Evolutionary conservation across 2,113 vertebrate genomes (phyloP).

Genomic region (Euleptes europaea): DNA sequence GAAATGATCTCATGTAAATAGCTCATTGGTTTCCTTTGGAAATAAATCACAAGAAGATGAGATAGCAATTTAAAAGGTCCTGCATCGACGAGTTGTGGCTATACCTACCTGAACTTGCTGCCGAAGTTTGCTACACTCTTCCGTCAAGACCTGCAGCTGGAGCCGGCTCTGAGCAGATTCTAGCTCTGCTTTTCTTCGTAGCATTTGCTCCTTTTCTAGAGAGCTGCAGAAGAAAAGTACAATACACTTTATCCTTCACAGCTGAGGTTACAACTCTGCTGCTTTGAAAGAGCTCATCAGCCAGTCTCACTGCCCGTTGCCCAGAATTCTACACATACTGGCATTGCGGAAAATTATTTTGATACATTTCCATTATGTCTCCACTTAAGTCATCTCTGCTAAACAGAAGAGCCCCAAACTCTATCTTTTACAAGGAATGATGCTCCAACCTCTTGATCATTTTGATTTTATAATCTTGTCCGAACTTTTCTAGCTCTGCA

Average conservation of each 20-base stretch:
- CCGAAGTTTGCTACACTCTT: conserved; percentile 85
- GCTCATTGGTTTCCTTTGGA: not conserved
- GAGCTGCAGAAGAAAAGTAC: conserved; percentile 69
- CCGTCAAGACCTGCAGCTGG: conserved; percentile 86
- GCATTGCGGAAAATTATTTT: not conserved
- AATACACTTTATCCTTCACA: not conserved
- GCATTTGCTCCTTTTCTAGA: conserved; percentile 83
- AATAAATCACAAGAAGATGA: not conserved
- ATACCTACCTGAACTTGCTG: conserved; percentile 84
- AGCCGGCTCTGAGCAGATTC: conserved; percentile 92
- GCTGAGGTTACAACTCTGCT: not conserved
- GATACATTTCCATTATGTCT: too few relatives aligned
- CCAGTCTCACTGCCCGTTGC: too few relatives aligned
- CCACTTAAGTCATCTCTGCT: too few relatives aligned
- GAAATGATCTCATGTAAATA: not conserved
- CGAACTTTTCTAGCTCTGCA: too few relatives aligned
- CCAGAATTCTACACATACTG: too few relatives aligned
- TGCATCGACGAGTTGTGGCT: rapidly evolving
- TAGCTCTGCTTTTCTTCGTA: conserved; percentile 88
- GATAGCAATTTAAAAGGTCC: not conserved
- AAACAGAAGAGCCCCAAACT: too few relatives aligned
- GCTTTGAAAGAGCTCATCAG: not conserved
- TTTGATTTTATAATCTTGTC: too few relatives aligned
- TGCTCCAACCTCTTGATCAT: too few relatives aligned
- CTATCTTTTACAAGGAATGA: too few relatives aligned